Evolutionary conservation across 2,797 vertebrate genomes (phyloP).

Genomic region (Gastrophryne carolinensis): DNA sequence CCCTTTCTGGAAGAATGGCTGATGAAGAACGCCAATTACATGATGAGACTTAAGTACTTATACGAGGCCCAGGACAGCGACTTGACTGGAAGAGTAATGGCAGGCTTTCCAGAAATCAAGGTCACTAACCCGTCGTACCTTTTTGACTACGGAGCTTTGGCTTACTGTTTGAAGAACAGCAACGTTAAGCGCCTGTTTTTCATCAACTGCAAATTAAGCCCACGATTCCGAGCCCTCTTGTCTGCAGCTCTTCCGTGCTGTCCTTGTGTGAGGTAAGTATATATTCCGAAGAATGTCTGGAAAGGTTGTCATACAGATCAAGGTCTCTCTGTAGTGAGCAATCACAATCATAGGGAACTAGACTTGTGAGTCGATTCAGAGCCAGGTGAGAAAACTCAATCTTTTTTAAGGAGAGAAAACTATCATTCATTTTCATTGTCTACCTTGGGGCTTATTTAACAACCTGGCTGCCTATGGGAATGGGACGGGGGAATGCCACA

Average conservation of each 20-base stretch:
- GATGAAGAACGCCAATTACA: neutral
- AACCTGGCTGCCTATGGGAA: too few relatives aligned
- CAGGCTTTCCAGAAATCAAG: neutral
- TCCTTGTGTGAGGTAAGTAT: neutral
- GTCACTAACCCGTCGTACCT: neutral
- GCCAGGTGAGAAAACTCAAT: too few relatives aligned
- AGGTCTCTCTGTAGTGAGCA: too few relatives aligned
- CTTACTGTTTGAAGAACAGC: conserved; percentile 1
- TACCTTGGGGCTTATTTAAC: too few relatives aligned
- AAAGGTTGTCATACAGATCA: too few relatives aligned
- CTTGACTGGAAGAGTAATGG: neutral
- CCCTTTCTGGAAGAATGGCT: neutral
- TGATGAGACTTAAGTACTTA: neutral
- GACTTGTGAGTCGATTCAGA: too few relatives aligned
- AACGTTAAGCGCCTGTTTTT: neutral
- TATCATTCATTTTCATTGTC: too few relatives aligned
- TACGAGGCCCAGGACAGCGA: neutral
- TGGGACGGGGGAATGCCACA: too few relatives aligned
- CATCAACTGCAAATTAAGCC: neutral
- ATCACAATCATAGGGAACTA: too few relatives aligned
- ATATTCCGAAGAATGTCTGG: too few relatives aligned
- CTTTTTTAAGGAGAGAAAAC: too few relatives aligned
- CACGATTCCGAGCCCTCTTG: neutral
- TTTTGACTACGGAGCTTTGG: neutral
- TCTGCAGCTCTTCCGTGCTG: neutral